These are phyloP conservation scores for Numenius phaeopus DNA, from an alignment of 2,797 vertebrate species.

Conservation along the genomic window DNA sequence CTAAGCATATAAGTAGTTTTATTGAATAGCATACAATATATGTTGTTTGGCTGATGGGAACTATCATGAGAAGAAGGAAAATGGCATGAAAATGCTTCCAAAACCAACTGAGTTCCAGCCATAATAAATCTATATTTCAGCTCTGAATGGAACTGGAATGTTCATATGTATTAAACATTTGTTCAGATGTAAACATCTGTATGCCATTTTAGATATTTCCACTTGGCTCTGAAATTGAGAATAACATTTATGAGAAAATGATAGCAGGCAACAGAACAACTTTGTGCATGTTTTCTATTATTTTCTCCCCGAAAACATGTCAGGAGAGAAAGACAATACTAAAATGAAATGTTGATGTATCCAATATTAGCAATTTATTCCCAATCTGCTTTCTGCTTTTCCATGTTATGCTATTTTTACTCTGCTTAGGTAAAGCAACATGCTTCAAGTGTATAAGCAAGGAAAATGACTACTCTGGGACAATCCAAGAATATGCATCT, in stretches of 20 bases:
- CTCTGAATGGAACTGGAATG: neutral
- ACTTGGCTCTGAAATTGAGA: neutral
- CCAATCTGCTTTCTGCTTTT: neutral
- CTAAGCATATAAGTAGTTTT: neutral
- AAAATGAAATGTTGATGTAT: neutral
- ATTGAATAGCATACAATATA: neutral
- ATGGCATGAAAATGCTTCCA: neutral
- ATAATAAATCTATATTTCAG: neutral
- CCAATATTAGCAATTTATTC: neutral
- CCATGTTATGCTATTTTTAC: neutral
- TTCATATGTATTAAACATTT: neutral
- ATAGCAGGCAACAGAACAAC: neutral
- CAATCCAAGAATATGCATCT: neutral
- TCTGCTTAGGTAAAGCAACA: neutral
- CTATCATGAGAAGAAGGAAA: neutral
- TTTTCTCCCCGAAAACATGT: neutral
- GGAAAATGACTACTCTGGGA: neutral
- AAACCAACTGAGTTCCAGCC: neutral
- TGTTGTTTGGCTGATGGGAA: neutral
- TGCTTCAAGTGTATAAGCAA: neutral
- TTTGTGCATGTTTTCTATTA: neutral
- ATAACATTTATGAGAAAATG: neutral
- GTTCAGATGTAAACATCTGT: neutral
- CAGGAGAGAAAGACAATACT: neutral
- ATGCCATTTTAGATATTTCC: neutral